These are phyloP conservation scores for Camarhynchus parvulus DNA, from an alignment of 2,113 vertebrate genomes.

Conservation along the genomic window DNA sequence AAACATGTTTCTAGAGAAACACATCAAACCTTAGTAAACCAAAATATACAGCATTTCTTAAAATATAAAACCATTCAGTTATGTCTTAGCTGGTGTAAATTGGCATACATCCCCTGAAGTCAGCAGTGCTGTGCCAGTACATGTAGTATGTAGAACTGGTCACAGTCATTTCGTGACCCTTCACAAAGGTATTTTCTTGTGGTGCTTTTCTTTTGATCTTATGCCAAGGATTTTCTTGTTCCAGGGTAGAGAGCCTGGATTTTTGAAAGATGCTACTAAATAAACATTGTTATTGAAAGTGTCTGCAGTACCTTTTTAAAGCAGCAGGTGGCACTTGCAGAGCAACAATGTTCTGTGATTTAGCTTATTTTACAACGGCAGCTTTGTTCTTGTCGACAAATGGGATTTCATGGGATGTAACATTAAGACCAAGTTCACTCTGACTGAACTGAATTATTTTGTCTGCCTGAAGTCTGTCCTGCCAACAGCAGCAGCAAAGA, in stretches of 20 bases:
- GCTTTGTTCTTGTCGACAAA: background rate
- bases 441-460: background rate
- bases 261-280: background rate
- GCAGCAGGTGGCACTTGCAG: constrained; percentile 69
- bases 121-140: background rate
- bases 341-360: constrained; percentile 32
- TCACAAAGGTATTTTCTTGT: background rate
- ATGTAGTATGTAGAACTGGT: background rate
- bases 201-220: background rate
- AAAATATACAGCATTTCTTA: background rate
- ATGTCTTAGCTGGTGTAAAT: background rate
- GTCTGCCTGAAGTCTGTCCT: background rate
- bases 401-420: background rate
- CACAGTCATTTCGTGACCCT: background rate
- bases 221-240: background rate
- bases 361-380: background rate
- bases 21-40: background rate
- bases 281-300: background rate
- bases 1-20: background rate
- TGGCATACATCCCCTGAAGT: background rate
- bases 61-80: background rate
- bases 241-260: background rate
- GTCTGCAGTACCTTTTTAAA: constrained; percentile 32
- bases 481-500: background rate
- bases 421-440: background rate